Evolutionary conservation across 2,888 invertebrate genomes (phyloP).

Genomic region (Drosophila pseudotakahashii): DNA sequence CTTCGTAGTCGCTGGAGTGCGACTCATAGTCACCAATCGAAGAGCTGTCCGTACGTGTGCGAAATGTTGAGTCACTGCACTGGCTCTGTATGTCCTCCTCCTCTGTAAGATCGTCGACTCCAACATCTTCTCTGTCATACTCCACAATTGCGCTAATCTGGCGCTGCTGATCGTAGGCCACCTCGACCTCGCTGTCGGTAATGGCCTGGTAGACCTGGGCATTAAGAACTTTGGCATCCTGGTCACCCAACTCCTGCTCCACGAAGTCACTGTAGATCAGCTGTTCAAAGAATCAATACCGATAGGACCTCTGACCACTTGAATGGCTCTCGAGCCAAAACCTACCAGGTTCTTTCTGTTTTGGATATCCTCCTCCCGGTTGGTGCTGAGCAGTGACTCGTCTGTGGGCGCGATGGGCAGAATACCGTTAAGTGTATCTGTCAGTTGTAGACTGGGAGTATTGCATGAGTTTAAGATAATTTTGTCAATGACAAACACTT

Average conservation of each 20-base stretch:
- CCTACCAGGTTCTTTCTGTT: constrained; percentile 77
- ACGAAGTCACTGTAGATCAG: constrained; percentile 78
- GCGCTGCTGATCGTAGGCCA: constrained; percentile 53
- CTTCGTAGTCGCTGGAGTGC: constrained; percentile 83
- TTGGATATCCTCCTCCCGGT: constrained; percentile 60
- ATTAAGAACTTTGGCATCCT: constrained; percentile 69
- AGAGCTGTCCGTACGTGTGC: constrained; percentile 82
- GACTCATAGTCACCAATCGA: constrained; percentile 84
- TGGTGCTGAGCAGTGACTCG: constrained; percentile 65
- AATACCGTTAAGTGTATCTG: constrained; percentile 83
- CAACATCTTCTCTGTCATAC: constrained; percentile 33
- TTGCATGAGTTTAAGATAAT: constrained; percentile 1
- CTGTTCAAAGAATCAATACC: constrained; percentile 55
- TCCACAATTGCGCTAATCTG: constrained; percentile 48
- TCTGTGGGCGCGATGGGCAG: constrained; percentile 81
- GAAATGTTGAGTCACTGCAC: constrained; percentile 80
- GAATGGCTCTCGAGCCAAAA: constrained; percentile 7
- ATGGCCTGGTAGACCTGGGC: constrained; percentile 61
- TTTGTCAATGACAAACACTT: constrained; percentile 49
- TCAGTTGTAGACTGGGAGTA: constrained; percentile 76
- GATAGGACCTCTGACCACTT: constrained; percentile 11
- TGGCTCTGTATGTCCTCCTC: constrained; percentile 72
- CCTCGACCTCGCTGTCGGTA: constrained; percentile 60
- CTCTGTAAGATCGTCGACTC: constrained; percentile 25
- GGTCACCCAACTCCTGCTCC: constrained; percentile 64